Conservation (phyloP, 1,140 invertebrate genomes). For the Prorops nasuta region DNA sequence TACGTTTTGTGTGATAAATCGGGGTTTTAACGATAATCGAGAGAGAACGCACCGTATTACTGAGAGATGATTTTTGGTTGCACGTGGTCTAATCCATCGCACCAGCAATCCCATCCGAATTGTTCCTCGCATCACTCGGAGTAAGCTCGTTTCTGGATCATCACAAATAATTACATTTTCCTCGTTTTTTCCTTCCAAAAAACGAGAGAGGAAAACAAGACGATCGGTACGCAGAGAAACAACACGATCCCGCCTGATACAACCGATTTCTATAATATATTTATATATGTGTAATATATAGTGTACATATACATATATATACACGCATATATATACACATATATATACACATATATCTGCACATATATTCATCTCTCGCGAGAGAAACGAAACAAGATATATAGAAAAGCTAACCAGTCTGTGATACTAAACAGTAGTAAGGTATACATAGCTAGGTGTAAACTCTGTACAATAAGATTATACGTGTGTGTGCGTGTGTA, state of each 20-base stretch:
- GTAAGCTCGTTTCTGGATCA: slow-evolving; percentile 19
- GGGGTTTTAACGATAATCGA: slow-evolving; percentile 31
- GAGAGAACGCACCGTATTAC: slow-evolving; percentile 23
- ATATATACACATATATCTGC: no score
- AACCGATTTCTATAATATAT: no score
- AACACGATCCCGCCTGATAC: no score
- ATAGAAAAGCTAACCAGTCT: slow-evolving; percentile 43
- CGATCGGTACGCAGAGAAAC: no score
- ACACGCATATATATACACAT: no score
- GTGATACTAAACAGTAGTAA: slow-evolving; percentile 54
- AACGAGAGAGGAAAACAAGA: not conserved
- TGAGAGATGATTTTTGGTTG: slow-evolving; percentile 33
- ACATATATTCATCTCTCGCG: no score
- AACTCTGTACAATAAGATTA: slow-evolving; percentile 21
- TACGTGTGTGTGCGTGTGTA: slow-evolving; percentile 1
- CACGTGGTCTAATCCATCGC: slow-evolving; percentile 19
- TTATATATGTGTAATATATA: no score
- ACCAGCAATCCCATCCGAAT: slow-evolving; percentile 19
- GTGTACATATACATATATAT: no score
- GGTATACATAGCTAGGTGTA: slow-evolving; percentile 30
- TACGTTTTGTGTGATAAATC: slow-evolving; percentile 44
- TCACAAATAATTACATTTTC: slow-evolving; percentile 32
- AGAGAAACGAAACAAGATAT: slow-evolving; percentile 16
- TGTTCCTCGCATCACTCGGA: slow-evolving; percentile 33
- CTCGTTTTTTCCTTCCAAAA: slow-evolving; percentile 20